Base-by-base conservation (phyloP, 2,113 vertebrate genomes). In the Chaetodon trifascialis region DNA sequence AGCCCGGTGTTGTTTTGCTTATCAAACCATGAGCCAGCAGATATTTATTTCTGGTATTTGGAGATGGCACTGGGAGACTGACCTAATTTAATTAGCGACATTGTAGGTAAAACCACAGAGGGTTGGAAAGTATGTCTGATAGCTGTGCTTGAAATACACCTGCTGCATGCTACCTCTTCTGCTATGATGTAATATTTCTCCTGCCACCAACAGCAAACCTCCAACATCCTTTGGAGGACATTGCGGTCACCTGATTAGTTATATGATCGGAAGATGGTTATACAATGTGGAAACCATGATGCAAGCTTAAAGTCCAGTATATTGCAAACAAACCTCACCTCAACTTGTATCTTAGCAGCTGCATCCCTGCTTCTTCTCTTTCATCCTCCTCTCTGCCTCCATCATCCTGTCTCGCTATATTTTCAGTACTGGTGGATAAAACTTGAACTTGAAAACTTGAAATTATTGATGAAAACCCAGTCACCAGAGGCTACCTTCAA, bases 41-140 rank as follows among this genome's bases (percentile, higher is more conserved):
- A 73, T 81, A 78, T 86, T 85, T 79, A 80, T 69, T 79, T 75
- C 23, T 11, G 72, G 19, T 73, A 44, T 72, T 76, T 79, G 73
- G 54, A 74, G 49, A 52, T 63, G 56, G 46, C 63, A 62, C 16
- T n/a, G 38, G n/a, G 69, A 67, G 49, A 49, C 56, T 64, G 64
- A 59, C 60, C 60, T 44, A 5, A 56, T 76, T 85, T 79, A 70
- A 85, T 85, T 55, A 73, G 40, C 44, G 52, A 79, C 68, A 56
- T 65, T 70, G 30, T 40, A 9, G 6, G 54, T 54, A 62, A 80
- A 74, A 71, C 38, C 80, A 63, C 54, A 60, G 54, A 71, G 59
- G 38, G 23, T 0, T 70, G 51, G 42, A 58, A 16, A 71, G 15
- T 12, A 36, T 63, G 23, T 52, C 34, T 71, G n/a, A 76, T 40